Conservation (phyloP, 1,140 invertebrate genomes). For the Copidosoma floridanum region DNA sequence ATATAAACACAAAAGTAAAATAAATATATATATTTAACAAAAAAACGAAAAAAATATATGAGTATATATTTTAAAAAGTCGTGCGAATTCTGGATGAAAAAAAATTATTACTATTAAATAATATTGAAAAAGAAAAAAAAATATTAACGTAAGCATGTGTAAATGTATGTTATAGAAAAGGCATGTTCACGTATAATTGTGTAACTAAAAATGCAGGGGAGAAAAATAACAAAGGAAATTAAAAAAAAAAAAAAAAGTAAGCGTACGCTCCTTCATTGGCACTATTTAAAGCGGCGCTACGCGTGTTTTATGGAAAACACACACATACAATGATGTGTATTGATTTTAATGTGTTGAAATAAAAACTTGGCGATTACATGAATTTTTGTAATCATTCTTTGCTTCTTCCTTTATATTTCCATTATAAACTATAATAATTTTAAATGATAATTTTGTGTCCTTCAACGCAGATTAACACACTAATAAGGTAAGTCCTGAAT, state of each 20-base stretch:
- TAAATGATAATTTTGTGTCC: too few relatives aligned
- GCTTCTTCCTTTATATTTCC: too few relatives aligned
- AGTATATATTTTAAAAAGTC: background rate
- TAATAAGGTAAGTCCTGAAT: too few relatives aligned
- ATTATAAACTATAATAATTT: too few relatives aligned
- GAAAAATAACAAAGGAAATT: too few relatives aligned
- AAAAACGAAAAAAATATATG: background rate
- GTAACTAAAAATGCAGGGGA: too few relatives aligned
- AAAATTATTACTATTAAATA: background rate
- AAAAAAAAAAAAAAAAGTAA: background rate
- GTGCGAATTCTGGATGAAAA: too few relatives aligned
- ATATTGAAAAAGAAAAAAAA: background rate
- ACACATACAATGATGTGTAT: conserved; percentile 10
- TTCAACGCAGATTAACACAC: too few relatives aligned
- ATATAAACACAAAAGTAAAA: background rate
- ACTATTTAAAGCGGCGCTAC: background rate
- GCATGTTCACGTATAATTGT: conserved; percentile 5
- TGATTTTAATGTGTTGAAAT: conserved; percentile 23
- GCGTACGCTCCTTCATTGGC: background rate
- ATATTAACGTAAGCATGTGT: conserved; percentile 7
- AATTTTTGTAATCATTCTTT: background rate
- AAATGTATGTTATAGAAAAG: conserved; percentile 19
- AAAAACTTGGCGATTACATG: conserved; percentile 14
- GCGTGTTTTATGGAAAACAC: background rate
- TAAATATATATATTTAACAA: background rate